Conservation (phyloP, 1,140 invertebrate genomes). For the Bemisia tabaci region DNA sequence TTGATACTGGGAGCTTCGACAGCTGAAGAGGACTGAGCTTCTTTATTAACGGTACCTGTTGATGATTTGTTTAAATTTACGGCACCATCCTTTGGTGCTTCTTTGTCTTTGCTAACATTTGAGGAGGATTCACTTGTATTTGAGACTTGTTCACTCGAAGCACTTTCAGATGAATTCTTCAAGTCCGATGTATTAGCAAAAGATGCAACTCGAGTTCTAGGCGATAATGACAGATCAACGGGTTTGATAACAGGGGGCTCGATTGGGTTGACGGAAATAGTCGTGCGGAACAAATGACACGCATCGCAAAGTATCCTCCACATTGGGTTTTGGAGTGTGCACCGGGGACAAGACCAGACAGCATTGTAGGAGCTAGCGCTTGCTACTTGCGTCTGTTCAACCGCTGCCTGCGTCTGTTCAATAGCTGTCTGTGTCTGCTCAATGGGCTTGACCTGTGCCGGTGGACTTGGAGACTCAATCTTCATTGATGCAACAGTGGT, state of each 20-base stretch:
- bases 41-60: background rate
- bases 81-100: background rate
- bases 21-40: background rate
- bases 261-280: background rate
- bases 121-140: background rate
- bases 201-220: background rate
- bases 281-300: conserved; percentile 30
- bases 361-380: background rate
- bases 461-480: background rate
- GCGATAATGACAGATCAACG: background rate
- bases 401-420: background rate
- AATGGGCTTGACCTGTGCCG: background rate
- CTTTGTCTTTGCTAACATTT: background rate
- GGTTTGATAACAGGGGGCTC: background rate
- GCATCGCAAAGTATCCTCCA: conserved; percentile 42
- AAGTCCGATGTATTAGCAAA: background rate
- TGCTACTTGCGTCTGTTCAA: background rate
- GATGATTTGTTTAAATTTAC: too few relatives aligned
- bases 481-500: background rate
- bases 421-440: background rate
- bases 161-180: background rate
- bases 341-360: conserved; percentile 37
- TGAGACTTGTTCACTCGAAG: background rate
- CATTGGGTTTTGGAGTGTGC: conserved; percentile 37
- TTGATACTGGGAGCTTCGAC: background rate